phyloP scores from a whole-genome alignment of 2,797 vertebrate species.

The Xenentodon cancila region DNA sequence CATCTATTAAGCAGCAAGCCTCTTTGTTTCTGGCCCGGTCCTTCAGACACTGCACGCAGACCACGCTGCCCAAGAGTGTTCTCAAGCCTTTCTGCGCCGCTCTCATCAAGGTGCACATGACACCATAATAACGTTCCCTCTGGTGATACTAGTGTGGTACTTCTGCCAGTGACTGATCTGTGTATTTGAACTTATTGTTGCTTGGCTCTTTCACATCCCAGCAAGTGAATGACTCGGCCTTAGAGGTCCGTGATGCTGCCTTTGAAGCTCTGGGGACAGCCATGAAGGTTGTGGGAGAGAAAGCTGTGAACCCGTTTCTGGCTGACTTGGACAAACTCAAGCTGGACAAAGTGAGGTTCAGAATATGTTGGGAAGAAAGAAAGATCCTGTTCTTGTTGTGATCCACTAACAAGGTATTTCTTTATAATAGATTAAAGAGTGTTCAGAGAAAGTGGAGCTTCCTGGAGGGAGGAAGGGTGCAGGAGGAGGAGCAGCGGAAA shows the following conservation, averaged over 20 bases:
- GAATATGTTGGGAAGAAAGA: no score
- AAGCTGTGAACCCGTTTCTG: conserved; percentile 94
- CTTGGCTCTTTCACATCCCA: conserved; percentile 51
- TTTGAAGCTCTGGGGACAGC: conserved; percentile 96
- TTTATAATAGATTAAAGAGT: conserved; percentile 92
- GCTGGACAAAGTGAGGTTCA: conserved; percentile 88
- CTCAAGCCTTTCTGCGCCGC: conserved; percentile 95
- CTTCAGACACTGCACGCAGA: conserved; percentile 91
- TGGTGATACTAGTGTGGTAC: no score
- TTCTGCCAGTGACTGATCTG: neutral
- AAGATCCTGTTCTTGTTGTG: fast-evolving
- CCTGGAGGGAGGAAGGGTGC: conserved; percentile 84
- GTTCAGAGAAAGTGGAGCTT: conserved; percentile 93
- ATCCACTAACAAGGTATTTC: neutral
- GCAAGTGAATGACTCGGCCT: conserved; percentile 98
- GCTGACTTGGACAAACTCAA: conserved; percentile 96
- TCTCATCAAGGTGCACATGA: conserved; percentile 89
- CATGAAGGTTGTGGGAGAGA: conserved; percentile 96
- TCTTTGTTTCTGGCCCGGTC: conserved; percentile 96
- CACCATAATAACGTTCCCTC: neutral
- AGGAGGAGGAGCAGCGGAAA: conserved; percentile 79
- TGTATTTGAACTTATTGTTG: no score
- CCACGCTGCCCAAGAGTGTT: conserved; percentile 91
- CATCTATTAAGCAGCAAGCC: conserved; percentile 97
- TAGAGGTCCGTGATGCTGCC: conserved; percentile 96